phyloP scores from a whole-genome alignment of 2,888 invertebrate species.

The Blastobasis lacticolella region DNA sequence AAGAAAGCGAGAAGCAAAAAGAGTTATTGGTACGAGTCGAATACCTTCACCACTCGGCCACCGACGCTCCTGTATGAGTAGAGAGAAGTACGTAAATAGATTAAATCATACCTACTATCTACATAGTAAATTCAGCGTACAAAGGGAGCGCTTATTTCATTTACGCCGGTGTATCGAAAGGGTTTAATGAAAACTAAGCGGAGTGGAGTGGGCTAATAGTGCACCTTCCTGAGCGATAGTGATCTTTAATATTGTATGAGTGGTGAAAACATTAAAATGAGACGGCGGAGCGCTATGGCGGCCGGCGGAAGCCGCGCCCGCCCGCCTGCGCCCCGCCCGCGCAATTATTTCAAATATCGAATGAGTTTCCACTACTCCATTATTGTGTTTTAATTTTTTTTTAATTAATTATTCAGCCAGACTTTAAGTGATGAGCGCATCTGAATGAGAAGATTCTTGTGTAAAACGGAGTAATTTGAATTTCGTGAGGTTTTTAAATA shows the following conservation, averaged over 20 bases:
- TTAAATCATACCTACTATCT: not conserved
- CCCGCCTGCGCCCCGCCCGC: conserved; percentile 24
- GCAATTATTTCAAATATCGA: conserved; percentile 13
- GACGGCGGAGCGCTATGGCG: conserved; percentile 9
- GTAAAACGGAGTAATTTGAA: too few species aligned
- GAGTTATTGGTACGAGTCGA: too few species aligned
- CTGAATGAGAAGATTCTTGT: too few species aligned
- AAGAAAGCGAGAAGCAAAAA: too few species aligned
- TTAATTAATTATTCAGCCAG: too few species aligned
- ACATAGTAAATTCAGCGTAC: not conserved
- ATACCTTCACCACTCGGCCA: too few species aligned
- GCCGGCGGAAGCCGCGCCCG: conserved; percentile 58
- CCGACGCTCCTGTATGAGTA: too few species aligned
- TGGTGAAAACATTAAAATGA: conserved; percentile 59
- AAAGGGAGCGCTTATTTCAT: not conserved
- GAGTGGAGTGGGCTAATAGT: conserved; percentile 41
- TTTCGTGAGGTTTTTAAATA: too few species aligned
- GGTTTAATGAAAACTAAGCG: conserved; percentile 65
- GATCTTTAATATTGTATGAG: conserved; percentile 70
- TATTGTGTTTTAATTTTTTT: too few species aligned
- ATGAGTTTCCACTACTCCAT: not conserved
- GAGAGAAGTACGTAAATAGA: not conserved
- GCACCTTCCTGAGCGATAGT: conserved; percentile 62
- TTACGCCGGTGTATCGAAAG: conserved; percentile 33
- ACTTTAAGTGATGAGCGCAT: too few species aligned